A percentile compares a stretch with the other conserved stretches of the same genome.
phyloP scores from a whole-genome alignment of 2,797 vertebrate genomes.

The Choloepus didactylus region DNA sequence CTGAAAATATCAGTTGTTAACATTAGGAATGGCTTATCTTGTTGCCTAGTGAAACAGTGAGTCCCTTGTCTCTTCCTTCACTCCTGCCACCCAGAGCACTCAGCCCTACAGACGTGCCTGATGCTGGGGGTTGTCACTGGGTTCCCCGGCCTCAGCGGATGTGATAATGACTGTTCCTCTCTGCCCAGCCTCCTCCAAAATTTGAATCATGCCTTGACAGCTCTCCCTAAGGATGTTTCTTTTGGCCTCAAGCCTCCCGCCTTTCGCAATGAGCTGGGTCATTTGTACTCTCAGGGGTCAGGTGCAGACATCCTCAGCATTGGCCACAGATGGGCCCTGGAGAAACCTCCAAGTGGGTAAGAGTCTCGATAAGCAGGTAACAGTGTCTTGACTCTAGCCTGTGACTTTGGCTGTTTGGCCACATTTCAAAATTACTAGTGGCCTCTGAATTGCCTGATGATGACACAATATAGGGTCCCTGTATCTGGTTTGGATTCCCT shows the following conservation, averaged over 20 bases:
- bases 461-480: not conserved
- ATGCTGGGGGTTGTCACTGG: slow-evolving; percentile 63
- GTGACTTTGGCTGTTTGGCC: not conserved
- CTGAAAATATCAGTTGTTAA: not conserved
- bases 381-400: slow-evolving; percentile 26
- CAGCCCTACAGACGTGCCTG: slow-evolving; percentile 29
- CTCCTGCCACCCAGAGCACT: not conserved
- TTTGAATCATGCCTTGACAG: slow-evolving; percentile 33
- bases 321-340: not conserved
- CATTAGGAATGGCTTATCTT: not conserved
- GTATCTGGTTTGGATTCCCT: not conserved
- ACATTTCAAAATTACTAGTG: not conserved
- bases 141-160: slow-evolving; percentile 3
- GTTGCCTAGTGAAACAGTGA: not conserved
- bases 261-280: slow-evolving; percentile 40
- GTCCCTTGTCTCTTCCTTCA: slow-evolving; percentile 42
- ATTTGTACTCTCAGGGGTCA: not conserved
- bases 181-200: slow-evolving; percentile 48
- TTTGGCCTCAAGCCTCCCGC: not conserved
- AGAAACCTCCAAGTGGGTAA: not conserved
- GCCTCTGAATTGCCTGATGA: not conserved
- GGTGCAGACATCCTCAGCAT: not conserved
- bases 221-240: not conserved
- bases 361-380: not conserved
- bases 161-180: slow-evolving; percentile 27